Percentiles rank a stretch among this genome's conserved stretches.
phyloP scores from a whole-genome alignment of 2,888 invertebrate genomes.

The Artemia sp. region DNA sequence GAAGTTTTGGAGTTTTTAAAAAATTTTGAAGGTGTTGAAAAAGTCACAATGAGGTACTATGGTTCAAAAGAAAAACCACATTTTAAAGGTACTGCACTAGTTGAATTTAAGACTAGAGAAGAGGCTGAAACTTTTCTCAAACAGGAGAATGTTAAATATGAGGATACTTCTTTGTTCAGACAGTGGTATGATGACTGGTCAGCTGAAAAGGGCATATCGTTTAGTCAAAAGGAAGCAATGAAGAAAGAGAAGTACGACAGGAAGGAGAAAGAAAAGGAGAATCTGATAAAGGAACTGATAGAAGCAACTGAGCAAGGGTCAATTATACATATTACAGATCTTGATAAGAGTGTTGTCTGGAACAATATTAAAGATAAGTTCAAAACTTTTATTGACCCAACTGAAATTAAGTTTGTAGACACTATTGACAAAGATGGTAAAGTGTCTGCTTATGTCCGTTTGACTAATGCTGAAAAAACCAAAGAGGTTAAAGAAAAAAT shows the following conservation, averaged over 20 bases:
- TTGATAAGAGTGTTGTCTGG: conserved; percentile 23
- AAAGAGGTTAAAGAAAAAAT: conserved; percentile 32
- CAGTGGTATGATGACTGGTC: conserved; percentile 45
- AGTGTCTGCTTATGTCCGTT: conserved; percentile 36
- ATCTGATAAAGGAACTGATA: conserved; percentile 27
- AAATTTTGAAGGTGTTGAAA: conserved; percentile 47
- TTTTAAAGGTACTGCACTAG: conserved; percentile 85
- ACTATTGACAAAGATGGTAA: conserved; percentile 48
- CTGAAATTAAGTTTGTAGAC: conserved; percentile 36
- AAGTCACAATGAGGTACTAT: conserved; percentile 43
- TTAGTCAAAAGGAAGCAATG: conserved; percentile 25
- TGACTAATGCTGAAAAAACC: conserved; percentile 26
- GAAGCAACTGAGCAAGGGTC: conserved; percentile 25
- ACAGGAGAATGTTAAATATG: conserved; percentile 47
- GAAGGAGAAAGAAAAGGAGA: conserved; percentile 28
- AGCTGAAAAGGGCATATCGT: conserved; percentile 30
- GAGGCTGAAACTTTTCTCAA: conserved; percentile 60
- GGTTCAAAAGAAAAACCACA: conserved; percentile 40
- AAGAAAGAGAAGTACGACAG: conserved; percentile 29
- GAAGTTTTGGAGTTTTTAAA: conserved; percentile 54
- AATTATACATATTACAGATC: conserved; percentile 30
- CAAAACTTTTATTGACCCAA: conserved; percentile 24
- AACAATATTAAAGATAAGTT: conserved; percentile 41
- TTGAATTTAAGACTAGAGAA: conserved; percentile 62
- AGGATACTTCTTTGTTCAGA: conserved; percentile 44